phyloP scores from a whole-genome alignment of 1,140 invertebrate species.

The Melipona quadrifasciata region DNA sequence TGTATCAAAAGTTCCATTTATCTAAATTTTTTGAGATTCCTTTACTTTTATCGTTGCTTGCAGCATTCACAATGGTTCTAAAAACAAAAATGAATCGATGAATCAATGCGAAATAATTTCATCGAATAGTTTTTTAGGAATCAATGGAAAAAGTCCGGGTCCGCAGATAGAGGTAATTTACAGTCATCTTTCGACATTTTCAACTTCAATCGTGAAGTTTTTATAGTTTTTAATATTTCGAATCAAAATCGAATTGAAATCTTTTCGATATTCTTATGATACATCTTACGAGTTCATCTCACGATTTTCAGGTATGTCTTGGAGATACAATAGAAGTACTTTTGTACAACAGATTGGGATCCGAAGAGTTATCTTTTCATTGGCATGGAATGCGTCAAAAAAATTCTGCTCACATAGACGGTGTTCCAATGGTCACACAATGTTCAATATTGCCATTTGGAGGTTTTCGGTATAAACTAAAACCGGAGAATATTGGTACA shows the following conservation, averaged over 20 bases:
- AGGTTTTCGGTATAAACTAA: slow-evolving; percentile 82
- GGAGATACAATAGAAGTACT: slow-evolving; percentile 86
- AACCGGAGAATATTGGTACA: slow-evolving; percentile 82
- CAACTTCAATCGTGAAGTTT: too few species aligned
- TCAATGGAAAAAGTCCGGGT: slow-evolving; percentile 93
- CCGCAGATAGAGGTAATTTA: slow-evolving; percentile 88
- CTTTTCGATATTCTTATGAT: too few species aligned
- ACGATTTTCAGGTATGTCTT: slow-evolving; percentile 85
- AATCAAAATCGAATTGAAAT: too few species aligned
- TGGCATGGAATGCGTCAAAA: slow-evolving; percentile 78
- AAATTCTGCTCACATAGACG: slow-evolving; percentile 82
- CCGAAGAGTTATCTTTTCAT: slow-evolving; percentile 71
- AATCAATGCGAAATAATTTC: neutral
- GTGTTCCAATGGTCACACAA: slow-evolving; percentile 84
- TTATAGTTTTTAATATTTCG: neutral
- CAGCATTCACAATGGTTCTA: slow-evolving; percentile 23
- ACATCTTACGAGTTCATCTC: neutral
- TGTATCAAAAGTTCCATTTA: neutral
- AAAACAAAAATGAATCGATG: neutral
- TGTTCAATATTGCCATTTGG: slow-evolving; percentile 83
- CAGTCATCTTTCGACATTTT: neutral
- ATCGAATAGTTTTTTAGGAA: slow-evolving; percentile 54
- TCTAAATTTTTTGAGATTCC: neutral
- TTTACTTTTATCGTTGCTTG: slow-evolving; percentile 33
- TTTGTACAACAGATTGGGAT: slow-evolving; percentile 83